These are phyloP conservation scores for Cepaea hortensis DNA, from an alignment of 2,888 invertebrate genomes.

Conservation along the genomic window DNA sequence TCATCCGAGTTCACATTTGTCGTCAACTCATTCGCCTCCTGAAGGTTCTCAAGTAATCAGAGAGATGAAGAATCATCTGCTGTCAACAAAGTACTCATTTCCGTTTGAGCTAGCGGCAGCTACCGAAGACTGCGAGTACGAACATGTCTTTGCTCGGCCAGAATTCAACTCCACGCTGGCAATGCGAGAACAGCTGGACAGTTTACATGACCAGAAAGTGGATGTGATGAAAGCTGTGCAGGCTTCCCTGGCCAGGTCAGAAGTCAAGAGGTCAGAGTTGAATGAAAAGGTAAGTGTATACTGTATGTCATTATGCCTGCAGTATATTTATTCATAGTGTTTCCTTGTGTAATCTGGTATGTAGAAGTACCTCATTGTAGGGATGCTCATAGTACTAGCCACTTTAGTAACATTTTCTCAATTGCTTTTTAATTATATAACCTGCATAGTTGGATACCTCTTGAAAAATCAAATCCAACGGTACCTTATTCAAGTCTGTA, in stretches of 20 bases:
- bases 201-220: conserved; percentile 56
- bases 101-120: conserved; percentile 57
- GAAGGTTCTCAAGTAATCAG: conserved; percentile 54
- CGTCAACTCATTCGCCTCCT: neutral
- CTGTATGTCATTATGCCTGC: neutral
- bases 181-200: conserved; percentile 63
- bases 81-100: conserved; percentile 58
- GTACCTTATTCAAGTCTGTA: too few relatives aligned
- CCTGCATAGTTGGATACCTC: too few relatives aligned
- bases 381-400: neutral
- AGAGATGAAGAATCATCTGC: conserved; percentile 58
- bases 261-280: conserved; percentile 59
- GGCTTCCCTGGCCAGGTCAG: conserved; percentile 60
- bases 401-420: neutral
- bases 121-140: conserved; percentile 54
- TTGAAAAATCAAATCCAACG: too few relatives aligned
- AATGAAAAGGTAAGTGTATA: conserved; percentile 64
- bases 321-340: neutral
- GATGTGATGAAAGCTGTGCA: conserved; percentile 63
- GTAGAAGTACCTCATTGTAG: too few relatives aligned
- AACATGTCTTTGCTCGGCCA: conserved; percentile 68
- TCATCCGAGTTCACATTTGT: conserved; percentile 7
- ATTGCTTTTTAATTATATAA: neutral
- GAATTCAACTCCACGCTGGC: conserved; percentile 70
- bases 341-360: too few relatives aligned